phyloP scores from a whole-genome alignment of 2,797 vertebrate species.

The Brachyalestes nurse region DNA sequence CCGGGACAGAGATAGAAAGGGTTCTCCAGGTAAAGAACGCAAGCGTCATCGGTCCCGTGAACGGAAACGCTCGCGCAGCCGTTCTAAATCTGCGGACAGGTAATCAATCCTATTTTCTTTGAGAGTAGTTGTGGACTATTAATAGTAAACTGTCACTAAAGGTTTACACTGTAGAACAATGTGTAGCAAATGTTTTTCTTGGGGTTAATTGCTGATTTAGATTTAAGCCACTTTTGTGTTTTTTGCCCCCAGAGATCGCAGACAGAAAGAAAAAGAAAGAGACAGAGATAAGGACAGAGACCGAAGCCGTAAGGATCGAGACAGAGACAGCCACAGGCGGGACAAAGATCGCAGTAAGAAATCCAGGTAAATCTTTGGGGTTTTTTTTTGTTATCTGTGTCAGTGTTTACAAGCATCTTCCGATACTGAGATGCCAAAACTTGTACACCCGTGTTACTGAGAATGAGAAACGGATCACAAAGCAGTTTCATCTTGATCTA shows the following conservation, averaged over 20 bases:
- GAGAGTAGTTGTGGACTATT: too few species aligned
- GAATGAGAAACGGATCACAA: neutral
- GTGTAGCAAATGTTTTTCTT: neutral
- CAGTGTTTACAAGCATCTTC: neutral
- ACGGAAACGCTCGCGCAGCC: slow-evolving; percentile 81
- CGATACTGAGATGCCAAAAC: neutral
- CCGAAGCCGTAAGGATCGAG: slow-evolving; percentile 83
- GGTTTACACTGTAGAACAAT: neutral
- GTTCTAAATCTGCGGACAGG: slow-evolving; percentile 92
- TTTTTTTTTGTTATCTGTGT: neutral
- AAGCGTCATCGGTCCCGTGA: slow-evolving; percentile 91
- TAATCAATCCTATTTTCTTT: slow-evolving; percentile 50
- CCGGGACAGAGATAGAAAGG: slow-evolving; percentile 87
- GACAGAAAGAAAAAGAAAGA: slow-evolving; percentile 89
- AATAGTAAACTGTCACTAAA: too few species aligned
- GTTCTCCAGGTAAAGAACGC: slow-evolving; percentile 84
- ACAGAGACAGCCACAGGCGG: slow-evolving; percentile 77
- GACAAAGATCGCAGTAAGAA: slow-evolving; percentile 83
- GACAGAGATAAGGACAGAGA: slow-evolving; percentile 88
- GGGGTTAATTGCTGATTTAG: neutral
- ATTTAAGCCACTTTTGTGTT: neutral
- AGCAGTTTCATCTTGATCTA: neutral
- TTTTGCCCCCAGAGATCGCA: slow-evolving; percentile 81
- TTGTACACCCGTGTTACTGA: neutral
- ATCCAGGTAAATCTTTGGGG: slow-evolving; percentile 76